Conservation (phyloP, 2,113 vertebrate genomes). For the Prietella phreatophila region DNA sequence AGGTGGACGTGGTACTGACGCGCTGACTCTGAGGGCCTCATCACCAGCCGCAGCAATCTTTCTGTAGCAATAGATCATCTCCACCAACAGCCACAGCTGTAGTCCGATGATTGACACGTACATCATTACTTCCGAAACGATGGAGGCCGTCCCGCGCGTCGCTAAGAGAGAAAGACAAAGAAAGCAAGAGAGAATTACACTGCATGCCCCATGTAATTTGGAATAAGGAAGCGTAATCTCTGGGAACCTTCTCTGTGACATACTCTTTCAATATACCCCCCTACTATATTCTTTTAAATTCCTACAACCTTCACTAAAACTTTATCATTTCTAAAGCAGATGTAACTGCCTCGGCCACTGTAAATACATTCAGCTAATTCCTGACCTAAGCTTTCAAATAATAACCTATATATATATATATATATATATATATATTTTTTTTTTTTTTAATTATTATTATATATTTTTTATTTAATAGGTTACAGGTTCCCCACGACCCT, state of each 20-base stretch:
- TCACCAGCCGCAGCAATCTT: slow-evolving; percentile 83
- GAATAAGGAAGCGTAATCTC: not conserved
- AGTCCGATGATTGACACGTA: slow-evolving; percentile 88
- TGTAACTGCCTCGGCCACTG: not conserved
- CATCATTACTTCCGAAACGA: slow-evolving; percentile 92
- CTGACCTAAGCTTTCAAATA: not conserved
- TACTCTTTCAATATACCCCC: not conserved
- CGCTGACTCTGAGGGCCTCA: slow-evolving; percentile 79
- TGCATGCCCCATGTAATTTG: slow-evolving; percentile 26
- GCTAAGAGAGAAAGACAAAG: slow-evolving; percentile 63
- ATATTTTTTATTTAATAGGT: no score
- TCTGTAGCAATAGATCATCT: slow-evolving; percentile 91
- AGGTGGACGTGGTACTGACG: slow-evolving; percentile 74
- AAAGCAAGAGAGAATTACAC: slow-evolving; percentile 13
- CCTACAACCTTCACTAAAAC: not conserved
- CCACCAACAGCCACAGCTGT: slow-evolving; percentile 88
- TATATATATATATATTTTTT: no score
- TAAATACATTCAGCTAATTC: not conserved
- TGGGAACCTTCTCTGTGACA: not conserved
- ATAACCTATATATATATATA: not conserved
- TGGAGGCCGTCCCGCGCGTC: slow-evolving; percentile 83
- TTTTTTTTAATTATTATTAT: no score
- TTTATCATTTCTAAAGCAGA: not conserved
- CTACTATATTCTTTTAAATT: not conserved
- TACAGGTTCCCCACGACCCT: no score